Evolutionary conservation across 2,888 invertebrate genomes (phyloP).

Genomic region (Papilio demoleus): DNA sequence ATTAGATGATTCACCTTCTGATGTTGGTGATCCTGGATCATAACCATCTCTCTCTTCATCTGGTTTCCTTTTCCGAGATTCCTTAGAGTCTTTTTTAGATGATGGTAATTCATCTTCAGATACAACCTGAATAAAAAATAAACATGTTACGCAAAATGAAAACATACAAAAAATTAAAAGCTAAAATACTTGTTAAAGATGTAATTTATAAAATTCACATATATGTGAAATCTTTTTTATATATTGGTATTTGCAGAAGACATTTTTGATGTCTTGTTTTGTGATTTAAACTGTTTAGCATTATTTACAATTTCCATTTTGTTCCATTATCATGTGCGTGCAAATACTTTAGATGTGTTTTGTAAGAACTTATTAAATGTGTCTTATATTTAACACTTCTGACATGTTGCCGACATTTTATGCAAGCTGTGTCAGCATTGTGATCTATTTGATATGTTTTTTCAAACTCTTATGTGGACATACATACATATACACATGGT

Average conservation of each 20-base stretch:
- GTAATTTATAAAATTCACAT: too few relatives aligned
- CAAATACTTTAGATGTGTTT: neutral
- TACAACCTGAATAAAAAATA: constrained; percentile 79
- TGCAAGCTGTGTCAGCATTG: neutral
- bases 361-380: neutral
- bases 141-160: too few relatives aligned
- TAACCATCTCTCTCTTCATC: constrained; percentile 85
- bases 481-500: too few relatives aligned
- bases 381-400: too few relatives aligned
- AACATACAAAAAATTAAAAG: neutral
- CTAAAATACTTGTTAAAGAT: too few relatives aligned
- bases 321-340: neutral
- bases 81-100: constrained; percentile 82
- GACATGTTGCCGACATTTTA: too few relatives aligned
- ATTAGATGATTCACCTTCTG: constrained; percentile 87
- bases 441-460: too few relatives aligned
- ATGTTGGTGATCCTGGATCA: constrained; percentile 91
- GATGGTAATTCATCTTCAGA: constrained; percentile 92
- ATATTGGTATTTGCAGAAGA: too few relatives aligned
- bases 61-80: constrained; percentile 81
- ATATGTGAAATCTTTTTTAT: too few relatives aligned
- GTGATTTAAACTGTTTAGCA: neutral
- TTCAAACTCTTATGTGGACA: too few relatives aligned
- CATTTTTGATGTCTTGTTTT: too few relatives aligned
- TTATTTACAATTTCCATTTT: constrained; percentile 6